Evolutionary conservation across 2,797 vertebrate genomes (phyloP), one percentile per base, ranked within the genome.

Genomic region (Centropyge bicolor): DNA sequence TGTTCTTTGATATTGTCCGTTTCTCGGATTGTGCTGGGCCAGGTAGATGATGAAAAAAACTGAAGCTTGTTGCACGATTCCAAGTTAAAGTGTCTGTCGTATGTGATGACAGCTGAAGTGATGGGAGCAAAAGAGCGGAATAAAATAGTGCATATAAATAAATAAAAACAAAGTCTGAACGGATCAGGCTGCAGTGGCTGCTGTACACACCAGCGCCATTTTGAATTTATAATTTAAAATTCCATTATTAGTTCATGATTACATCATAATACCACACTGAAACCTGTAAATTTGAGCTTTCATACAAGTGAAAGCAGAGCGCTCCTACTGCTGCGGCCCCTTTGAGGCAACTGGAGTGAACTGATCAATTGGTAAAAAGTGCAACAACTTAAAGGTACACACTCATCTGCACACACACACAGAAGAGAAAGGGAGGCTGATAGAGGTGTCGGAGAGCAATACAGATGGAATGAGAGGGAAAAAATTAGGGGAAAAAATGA

Each of bases 401-500:
- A 62, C 20, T 54, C 45, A 45, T 62, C 54, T 12, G 73, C 35
- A 62, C 45, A 35, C 59, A 62, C 17, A 45, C 0, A 52, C 0
- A 54, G 38, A 63, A 41, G 55, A 86, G 66, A 89, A 86, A 82
- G 51, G 57, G 77, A 77, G 51, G 79, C 76, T 85, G 82, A 89
- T 80, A 75, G 74, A 86, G 82, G 82, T 77, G 90, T 87, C 74
- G 43, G 81, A 75, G 84, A 85, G 88, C 62, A 83, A 81, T 82
- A 77, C 81, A 91, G 88, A 92, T 72, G 82, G 80, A 86, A 88
- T 48, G 81, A 88, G 87, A 81, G 74, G 61, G 80, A 86, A 87
- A 85, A 83, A 92, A 91, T 77, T 77, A 74, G 68, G 46, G 70
- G 60, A 74, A 86, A 94, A 94, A 94, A 94, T 92, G 92, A 95